Conservation (phyloP, 2,113 vertebrate species). For the Odobenus rosmarus region DNA sequence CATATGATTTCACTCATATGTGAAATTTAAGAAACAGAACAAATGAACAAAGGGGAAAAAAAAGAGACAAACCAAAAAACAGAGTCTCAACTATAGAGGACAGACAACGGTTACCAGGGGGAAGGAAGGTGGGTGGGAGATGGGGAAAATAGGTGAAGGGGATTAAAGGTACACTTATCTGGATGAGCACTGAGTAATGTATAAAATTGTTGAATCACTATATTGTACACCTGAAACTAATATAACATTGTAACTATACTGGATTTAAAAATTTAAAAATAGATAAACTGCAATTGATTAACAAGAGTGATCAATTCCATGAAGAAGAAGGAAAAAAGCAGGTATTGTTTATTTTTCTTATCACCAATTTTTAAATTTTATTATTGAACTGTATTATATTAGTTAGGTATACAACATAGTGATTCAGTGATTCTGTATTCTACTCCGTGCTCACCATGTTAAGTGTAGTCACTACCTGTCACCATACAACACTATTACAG, state of each 20-base stretch:
- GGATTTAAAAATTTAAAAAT: neutral
- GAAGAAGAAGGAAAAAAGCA: neutral
- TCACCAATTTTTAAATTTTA: neutral
- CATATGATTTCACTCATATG: too few species aligned
- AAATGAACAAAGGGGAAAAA: too few species aligned
- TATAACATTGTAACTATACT: neutral
- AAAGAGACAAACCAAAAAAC: neutral
- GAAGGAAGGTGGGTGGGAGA: neutral
- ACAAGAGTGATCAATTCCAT: neutral
- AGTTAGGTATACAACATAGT: neutral
- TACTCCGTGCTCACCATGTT: neutral
- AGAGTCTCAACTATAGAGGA: neutral
- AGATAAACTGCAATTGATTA: neutral
- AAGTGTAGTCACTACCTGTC: neutral
- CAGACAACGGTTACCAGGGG: neutral
- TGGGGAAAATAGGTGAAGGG: neutral
- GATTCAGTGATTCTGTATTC: neutral
- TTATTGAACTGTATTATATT: neutral
- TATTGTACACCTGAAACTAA: neutral
- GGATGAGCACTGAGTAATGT: neutral
- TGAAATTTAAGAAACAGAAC: too few species aligned
- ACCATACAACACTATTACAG: neutral
- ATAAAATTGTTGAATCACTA: neutral
- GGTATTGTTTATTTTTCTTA: neutral
- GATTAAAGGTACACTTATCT: neutral